These are phyloP conservation scores for Frieseomelitta varia DNA, from an alignment of 1,140 invertebrate genomes.

Conservation along the genomic window DNA sequence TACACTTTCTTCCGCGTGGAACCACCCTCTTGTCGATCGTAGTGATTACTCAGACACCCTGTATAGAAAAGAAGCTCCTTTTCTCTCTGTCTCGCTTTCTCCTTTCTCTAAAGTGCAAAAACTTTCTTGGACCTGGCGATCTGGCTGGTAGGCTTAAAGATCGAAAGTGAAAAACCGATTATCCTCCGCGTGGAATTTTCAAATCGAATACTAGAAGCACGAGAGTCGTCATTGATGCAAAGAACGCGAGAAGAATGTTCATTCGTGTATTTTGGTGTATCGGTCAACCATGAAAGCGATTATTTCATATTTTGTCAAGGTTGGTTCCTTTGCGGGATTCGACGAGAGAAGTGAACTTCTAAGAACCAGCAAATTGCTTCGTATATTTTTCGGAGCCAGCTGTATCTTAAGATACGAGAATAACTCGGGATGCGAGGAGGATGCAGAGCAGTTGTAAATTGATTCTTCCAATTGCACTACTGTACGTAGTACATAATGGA, in stretches of 20 bases:
- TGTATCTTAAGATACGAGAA: background rate
- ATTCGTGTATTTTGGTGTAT: background rate
- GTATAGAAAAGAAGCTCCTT: background rate
- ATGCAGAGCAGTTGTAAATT: background rate
- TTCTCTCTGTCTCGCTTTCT: background rate
- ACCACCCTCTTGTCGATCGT: background rate
- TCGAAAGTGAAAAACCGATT: constrained; percentile 22
- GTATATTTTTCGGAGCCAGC: background rate
- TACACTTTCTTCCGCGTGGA: background rate
- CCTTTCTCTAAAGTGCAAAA: background rate
- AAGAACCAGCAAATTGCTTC: background rate
- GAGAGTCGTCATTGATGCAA: background rate
- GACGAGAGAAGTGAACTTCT: background rate
- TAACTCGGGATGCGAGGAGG: background rate
- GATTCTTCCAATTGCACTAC: background rate
- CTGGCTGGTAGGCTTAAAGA: constrained; percentile 25
- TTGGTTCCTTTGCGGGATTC: background rate
- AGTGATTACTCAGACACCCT: background rate
- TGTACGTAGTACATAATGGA: background rate
- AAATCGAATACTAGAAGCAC: background rate
- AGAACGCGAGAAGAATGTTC: constrained; percentile 1
- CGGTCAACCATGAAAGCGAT: background rate
- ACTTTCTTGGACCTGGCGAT: background rate
- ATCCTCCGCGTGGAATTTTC: constrained; percentile 18
- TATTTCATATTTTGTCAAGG: background rate